Evolutionary conservation across 2,113 vertebrate genomes (phyloP).

Genomic region (Orthonyx spaldingii): DNA sequence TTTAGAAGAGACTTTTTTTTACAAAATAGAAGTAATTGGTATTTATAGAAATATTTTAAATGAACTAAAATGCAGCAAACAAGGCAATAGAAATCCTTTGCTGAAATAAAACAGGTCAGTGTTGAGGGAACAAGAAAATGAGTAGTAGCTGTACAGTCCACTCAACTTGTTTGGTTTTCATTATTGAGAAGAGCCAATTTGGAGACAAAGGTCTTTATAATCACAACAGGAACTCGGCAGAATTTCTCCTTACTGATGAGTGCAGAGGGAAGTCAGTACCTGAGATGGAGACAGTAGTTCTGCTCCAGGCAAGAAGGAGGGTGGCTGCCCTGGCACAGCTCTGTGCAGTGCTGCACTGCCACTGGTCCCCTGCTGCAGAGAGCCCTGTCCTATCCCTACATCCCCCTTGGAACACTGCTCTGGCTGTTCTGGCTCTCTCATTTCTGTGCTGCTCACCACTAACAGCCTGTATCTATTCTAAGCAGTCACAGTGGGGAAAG

Average conservation of each 20-base stretch:
- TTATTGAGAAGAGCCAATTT: not conserved
- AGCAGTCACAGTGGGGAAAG: not conserved
- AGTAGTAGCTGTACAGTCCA: not conserved
- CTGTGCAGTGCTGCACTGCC: fast-evolving
- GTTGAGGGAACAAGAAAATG: not conserved
- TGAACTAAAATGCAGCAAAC: not conserved
- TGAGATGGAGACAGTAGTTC: not conserved
- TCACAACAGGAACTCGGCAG: not conserved
- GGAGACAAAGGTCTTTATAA: not conserved
- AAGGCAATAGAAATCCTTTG: not conserved
- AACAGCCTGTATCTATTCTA: not conserved
- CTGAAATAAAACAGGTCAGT: not conserved
- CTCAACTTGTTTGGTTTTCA: not conserved
- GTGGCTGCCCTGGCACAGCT: not conserved
- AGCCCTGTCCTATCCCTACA: fast-evolving
- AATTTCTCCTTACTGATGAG: not conserved
- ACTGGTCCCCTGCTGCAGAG: not conserved
- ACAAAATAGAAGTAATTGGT: not conserved
- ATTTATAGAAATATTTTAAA: not conserved
- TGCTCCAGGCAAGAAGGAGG: fast-evolving
- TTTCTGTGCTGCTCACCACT: not conserved
- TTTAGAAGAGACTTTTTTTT: not conserved
- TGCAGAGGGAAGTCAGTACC: not conserved
- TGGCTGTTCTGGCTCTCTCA: not conserved
- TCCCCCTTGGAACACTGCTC: not conserved